phyloP scores from a whole-genome alignment of 2,888 invertebrate species.

The Hymenopus coronatus region DNA sequence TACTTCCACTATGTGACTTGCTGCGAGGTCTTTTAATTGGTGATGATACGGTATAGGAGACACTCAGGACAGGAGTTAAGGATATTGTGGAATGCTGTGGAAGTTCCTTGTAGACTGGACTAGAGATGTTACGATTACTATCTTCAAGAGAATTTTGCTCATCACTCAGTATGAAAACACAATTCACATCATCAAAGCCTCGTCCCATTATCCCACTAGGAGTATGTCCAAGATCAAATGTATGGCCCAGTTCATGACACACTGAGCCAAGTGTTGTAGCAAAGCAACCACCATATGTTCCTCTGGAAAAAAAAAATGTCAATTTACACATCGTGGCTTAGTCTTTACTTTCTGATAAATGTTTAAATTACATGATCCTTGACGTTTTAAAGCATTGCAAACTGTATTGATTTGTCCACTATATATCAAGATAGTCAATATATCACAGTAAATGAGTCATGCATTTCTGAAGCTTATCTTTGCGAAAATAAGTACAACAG shows the following conservation, averaged over 20 bases:
- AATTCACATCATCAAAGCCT: slow-evolving; percentile 80
- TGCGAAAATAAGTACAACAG: no score
- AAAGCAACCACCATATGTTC: slow-evolving; percentile 82
- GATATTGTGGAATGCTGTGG: slow-evolving; percentile 62
- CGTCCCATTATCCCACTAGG: slow-evolving; percentile 89
- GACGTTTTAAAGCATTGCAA: no score
- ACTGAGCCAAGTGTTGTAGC: slow-evolving; percentile 88
- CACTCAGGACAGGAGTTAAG: slow-evolving; percentile 58
- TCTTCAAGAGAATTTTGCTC: slow-evolving; percentile 45
- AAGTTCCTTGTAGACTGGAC: slow-evolving; percentile 57
- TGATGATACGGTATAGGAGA: slow-evolving; percentile 38
- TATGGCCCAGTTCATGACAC: slow-evolving; percentile 91
- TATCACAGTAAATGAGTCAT: no score
- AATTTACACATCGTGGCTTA: background rate
- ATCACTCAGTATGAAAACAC: slow-evolving; percentile 62
- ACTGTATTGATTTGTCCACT: no score
- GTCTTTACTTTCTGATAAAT: background rate
- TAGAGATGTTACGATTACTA: slow-evolving; percentile 55
- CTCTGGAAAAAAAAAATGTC: slow-evolving; percentile 49
- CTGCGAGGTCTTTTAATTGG: slow-evolving; percentile 22
- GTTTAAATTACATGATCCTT: no score
- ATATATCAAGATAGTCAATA: no score
- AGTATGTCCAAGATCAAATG: slow-evolving; percentile 91
- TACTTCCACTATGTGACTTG: background rate
- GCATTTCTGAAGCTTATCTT: no score